Conservation (phyloP, 2,113 vertebrate species). For the Cairina moschata region DNA sequence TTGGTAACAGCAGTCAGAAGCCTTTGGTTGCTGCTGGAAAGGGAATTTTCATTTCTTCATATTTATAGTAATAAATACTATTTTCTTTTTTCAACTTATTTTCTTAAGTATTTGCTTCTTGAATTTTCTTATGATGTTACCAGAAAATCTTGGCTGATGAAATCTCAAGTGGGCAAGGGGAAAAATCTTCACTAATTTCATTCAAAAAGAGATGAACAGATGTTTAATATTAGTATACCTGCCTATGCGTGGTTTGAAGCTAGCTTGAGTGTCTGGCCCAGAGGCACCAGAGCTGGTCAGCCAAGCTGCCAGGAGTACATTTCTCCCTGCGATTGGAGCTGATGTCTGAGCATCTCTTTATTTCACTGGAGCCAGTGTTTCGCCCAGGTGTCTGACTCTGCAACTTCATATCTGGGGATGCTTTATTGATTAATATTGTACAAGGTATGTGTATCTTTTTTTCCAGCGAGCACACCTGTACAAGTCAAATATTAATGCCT, state of each 20-base stretch:
- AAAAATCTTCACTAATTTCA: neutral
- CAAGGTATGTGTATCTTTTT: neutral
- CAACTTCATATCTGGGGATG: neutral
- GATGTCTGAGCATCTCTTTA: neutral
- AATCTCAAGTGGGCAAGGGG: neutral
- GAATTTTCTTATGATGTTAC: neutral
- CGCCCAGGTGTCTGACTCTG: neutral
- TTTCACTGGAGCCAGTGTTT: neutral
- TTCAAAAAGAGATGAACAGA: neutral
- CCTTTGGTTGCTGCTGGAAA: neutral
- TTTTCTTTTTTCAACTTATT: too few species aligned
- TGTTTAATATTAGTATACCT: neutral
- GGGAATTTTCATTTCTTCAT: neutral
- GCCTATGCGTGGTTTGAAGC: neutral
- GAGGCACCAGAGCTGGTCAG: neutral
- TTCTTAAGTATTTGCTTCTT: neutral
- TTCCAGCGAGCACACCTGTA: neutral
- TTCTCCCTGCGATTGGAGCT: neutral
- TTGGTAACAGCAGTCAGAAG: neutral
- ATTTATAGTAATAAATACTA: neutral
- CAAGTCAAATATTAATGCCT: constrained; percentile 48
- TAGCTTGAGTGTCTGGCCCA: neutral
- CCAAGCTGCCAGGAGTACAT: neutral
- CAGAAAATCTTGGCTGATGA: neutral
- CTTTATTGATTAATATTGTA: constrained; percentile 43